Conservation (phyloP, 2,113 vertebrate genomes). For the Nerophis ophidion region DNA sequence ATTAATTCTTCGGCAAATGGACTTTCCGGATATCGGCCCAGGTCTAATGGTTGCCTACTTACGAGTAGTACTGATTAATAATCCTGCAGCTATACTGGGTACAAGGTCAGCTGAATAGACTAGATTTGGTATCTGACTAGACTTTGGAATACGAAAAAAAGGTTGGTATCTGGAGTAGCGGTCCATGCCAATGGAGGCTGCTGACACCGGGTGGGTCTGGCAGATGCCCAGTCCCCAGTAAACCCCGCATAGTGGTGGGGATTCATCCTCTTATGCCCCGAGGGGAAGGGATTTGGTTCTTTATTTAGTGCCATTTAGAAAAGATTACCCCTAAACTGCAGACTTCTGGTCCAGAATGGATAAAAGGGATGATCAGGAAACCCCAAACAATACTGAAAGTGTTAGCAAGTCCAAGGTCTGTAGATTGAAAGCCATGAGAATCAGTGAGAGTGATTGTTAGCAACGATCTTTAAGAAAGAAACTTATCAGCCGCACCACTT, state of each 20-base stretch:
- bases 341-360: slow-evolving; percentile 22
- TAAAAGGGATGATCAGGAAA: slow-evolving; percentile 34
- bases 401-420: slow-evolving; percentile 8
- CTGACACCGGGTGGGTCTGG: slow-evolving; percentile 33
- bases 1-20: too few species aligned
- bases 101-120: not conserved
- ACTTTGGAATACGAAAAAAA: slow-evolving; percentile 2
- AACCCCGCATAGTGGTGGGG: slow-evolving; percentile 49
- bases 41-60: too few species aligned
- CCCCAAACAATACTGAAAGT: slow-evolving; percentile 25
- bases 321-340: slow-evolving; percentile 63
- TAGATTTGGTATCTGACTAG: slow-evolving; percentile 1
- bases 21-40: too few species aligned
- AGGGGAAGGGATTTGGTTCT: slow-evolving; percentile 62
- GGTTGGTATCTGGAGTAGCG: slow-evolving; percentile 8
- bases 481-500: not conserved
- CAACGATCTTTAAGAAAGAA: slow-evolving; percentile 10
- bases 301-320: slow-evolving; percentile 70
- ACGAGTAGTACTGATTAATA: too few species aligned
- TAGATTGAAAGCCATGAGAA: not conserved
- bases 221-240: slow-evolving; percentile 52
- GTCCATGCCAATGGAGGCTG: slow-evolving; percentile 12
- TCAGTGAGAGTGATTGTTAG: not conserved
- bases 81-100: not conserved
- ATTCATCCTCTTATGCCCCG: slow-evolving; percentile 66